Evolutionary conservation across 1,140 invertebrate species (phyloP).

Genomic region (Neodiprion lecontei): DNA sequence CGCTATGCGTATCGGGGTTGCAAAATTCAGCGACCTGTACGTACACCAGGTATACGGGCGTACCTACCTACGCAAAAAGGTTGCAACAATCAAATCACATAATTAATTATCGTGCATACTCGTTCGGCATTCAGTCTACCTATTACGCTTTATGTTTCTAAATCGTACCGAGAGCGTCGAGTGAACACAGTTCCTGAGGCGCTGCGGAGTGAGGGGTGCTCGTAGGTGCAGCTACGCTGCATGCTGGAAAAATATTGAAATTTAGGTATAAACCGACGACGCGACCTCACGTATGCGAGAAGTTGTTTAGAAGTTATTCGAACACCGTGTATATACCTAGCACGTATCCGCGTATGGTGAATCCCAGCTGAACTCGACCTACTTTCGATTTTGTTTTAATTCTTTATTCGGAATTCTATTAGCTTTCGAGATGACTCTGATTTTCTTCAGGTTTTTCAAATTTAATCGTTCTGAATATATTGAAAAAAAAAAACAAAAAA

Average conservation of each 20-base stretch:
- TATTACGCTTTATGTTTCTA: background rate
- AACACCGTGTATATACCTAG: background rate
- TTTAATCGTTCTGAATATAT: background rate
- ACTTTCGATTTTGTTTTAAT: no score
- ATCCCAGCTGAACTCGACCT: no score
- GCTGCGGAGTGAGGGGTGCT: conserved; percentile 34
- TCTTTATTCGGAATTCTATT: no score
- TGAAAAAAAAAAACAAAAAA: conserved; percentile 31
- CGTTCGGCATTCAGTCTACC: background rate
- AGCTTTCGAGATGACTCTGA: no score
- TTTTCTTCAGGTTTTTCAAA: no score
- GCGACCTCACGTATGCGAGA: background rate
- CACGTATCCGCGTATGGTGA: no score
- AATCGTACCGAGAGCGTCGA: conserved; percentile 53
- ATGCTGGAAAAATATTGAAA: conserved; percentile 50
- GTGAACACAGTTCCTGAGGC: conserved; percentile 50
- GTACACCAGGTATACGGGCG: no score
- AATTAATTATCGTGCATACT: background rate
- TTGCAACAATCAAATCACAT: no score
- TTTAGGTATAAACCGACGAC: background rate
- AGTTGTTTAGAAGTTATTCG: background rate
- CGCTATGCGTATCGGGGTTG: no score
- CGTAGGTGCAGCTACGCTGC: conserved; percentile 40
- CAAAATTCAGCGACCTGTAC: no score
- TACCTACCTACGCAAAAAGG: no score